A percentile compares a stretch with the other conserved stretches of the same genome.
Evolutionary conservation across 1,140 invertebrate genomes (phyloP).

Genomic region (Paralvinella palmiformis): DNA sequence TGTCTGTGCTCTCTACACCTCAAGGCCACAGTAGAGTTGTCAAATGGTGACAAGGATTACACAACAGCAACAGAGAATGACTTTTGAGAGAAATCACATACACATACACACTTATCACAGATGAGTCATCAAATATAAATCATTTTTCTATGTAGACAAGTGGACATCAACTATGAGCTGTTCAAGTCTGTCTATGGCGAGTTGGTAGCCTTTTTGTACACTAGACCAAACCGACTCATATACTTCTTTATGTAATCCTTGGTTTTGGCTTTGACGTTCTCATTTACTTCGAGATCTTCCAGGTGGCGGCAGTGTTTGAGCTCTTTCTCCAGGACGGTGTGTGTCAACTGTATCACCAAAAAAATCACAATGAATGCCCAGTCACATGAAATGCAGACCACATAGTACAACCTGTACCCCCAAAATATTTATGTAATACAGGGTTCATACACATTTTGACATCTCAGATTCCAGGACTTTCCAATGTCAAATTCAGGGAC

Average conservation of each 20-base stretch:
- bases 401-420: no score
- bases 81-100: not conserved
- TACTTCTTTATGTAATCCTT: constrained; percentile 93
- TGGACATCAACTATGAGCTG: not conserved
- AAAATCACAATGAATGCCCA: no score
- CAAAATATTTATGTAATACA: no score
- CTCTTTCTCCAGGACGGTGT: constrained; percentile 95
- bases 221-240: constrained; percentile 79
- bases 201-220: constrained; percentile 45
- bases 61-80: not conserved
- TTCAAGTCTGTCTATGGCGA: not conserved
- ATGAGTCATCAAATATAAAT: not conserved
- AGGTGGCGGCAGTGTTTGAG: constrained; percentile 83
- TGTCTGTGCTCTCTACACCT: no score
- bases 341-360: constrained; percentile 67
- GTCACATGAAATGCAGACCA: no score
- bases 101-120: not conserved
- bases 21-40: no score
- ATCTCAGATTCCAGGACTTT: no score
- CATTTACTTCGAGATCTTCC: constrained; percentile 80
- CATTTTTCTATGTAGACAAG: not conserved
- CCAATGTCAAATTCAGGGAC: no score
- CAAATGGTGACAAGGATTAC: no score
- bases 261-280: constrained; percentile 79
- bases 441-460: no score